Evolutionary conservation across 2,888 invertebrate genomes (phyloP).

Genomic region (Ethmia dodecea): DNA sequence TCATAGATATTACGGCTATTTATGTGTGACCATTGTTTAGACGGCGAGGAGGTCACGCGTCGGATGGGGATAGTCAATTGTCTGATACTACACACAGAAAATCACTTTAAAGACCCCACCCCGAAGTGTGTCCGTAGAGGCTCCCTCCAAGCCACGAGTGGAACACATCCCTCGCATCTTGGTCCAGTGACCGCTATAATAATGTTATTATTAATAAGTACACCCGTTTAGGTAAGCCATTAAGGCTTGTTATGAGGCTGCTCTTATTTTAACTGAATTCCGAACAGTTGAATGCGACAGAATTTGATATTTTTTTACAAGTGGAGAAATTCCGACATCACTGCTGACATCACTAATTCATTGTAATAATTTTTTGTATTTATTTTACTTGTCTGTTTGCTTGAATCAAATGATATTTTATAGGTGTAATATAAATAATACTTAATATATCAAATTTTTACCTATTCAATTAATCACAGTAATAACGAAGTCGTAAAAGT

Average conservation of each 20-base stretch:
- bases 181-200: conserved; percentile 36
- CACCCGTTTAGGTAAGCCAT: conserved; percentile 37
- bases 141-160: conserved; percentile 25
- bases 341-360: conserved; percentile 13
- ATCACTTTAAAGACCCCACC: no score
- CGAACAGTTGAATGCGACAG: neutral
- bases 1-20: conserved; percentile 53
- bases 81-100: no score
- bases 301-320: neutral
- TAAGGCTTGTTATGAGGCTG: conserved; percentile 45
- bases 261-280: conserved; percentile 57
- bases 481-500: neutral
- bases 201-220: conserved; percentile 41
- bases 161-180: conserved; percentile 52
- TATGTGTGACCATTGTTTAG: conserved; percentile 46
- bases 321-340: conserved; percentile 8
- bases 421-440: no score
- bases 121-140: no score
- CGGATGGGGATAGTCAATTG: no score
- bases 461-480: no score
- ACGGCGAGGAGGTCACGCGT: conserved; percentile 34
- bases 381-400: no score
- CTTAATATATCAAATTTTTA: no score
- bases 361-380: neutral
- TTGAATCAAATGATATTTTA: no score